Conservation (phyloP, 2,113 vertebrate genomes). For the Rousettus leschenaultii region DNA sequence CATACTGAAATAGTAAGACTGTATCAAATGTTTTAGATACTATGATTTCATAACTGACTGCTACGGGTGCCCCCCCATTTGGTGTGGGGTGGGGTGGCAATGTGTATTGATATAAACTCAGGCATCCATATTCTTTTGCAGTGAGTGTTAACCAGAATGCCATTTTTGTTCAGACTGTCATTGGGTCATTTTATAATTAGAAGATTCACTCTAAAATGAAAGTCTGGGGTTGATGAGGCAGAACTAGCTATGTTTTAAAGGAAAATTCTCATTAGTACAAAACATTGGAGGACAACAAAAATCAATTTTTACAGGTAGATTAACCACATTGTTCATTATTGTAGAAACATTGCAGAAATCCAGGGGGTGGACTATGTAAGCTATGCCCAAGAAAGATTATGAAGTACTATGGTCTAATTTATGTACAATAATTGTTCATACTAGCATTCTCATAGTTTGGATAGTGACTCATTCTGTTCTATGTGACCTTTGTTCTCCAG, state of each 20-base stretch:
- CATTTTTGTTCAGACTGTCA: slow-evolving; percentile 46
- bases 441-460: slow-evolving; percentile 75
- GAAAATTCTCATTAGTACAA: slow-evolving; percentile 67
- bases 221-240: slow-evolving; percentile 16
- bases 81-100: background rate
- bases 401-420: slow-evolving; percentile 75
- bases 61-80: background rate
- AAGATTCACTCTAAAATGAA: slow-evolving; percentile 56
- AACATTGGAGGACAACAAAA: slow-evolving; percentile 56
- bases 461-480: slow-evolving; percentile 80
- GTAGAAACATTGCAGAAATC: slow-evolving; percentile 74
- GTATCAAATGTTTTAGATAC: background rate
- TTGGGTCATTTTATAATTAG: slow-evolving; percentile 61
- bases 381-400: slow-evolving; percentile 73
- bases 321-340: slow-evolving; percentile 81
- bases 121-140: slow-evolving; percentile 36
- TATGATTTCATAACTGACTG: background rate
- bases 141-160: slow-evolving; percentile 42
- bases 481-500: slow-evolving; percentile 79
- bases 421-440: slow-evolving; percentile 79
- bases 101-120: background rate
- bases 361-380: slow-evolving; percentile 75
- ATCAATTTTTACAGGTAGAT: slow-evolving; percentile 68
- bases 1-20: background rate
- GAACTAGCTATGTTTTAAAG: slow-evolving; percentile 62